A percentile compares a stretch with the other conserved stretches of the same genome.
Evolutionary conservation across 2,888 invertebrate genomes (phyloP).

Genomic region (Griposia aprilina): DNA sequence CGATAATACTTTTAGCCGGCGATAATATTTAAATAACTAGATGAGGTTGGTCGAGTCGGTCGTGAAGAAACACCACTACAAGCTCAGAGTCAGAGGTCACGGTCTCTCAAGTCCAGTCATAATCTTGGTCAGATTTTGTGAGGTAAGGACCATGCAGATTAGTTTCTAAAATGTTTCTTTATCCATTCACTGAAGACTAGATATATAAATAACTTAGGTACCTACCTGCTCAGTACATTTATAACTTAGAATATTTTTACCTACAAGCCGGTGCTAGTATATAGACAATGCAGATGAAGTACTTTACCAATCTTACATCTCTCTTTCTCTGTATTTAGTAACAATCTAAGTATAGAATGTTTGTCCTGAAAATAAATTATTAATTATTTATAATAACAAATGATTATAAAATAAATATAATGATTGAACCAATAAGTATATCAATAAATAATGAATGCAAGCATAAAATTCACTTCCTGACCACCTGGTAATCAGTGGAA

Average conservation of each 20-base stretch:
- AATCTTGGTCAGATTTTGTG: too few species aligned
- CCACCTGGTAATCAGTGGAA: slow-evolving; percentile 86
- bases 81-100: too few species aligned
- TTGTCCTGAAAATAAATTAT: not conserved
- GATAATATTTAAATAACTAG: too few species aligned
- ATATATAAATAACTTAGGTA: not conserved
- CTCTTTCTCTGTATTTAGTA: not conserved
- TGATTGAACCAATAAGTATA: slow-evolving; percentile 3
- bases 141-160: too few species aligned
- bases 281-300: not conserved
- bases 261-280: not conserved
- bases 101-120: too few species aligned
- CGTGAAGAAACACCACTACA: too few species aligned
- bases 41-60: too few species aligned
- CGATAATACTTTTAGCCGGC: too few species aligned
- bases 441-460: slow-evolving; percentile 51
- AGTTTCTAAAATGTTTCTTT: too few species aligned
- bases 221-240: too few species aligned
- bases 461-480: slow-evolving; percentile 81
- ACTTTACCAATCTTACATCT: not conserved
- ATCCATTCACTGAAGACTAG: not conserved
- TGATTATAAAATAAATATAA: not conserved
- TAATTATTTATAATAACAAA: not conserved
- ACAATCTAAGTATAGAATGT: not conserved
- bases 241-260: not conserved